A percentile compares a stretch with the other conserved stretches of the same genome.
Conservation (phyloP, 2,888 invertebrate genomes). For the Leptarthrus brevirostris region DNA sequence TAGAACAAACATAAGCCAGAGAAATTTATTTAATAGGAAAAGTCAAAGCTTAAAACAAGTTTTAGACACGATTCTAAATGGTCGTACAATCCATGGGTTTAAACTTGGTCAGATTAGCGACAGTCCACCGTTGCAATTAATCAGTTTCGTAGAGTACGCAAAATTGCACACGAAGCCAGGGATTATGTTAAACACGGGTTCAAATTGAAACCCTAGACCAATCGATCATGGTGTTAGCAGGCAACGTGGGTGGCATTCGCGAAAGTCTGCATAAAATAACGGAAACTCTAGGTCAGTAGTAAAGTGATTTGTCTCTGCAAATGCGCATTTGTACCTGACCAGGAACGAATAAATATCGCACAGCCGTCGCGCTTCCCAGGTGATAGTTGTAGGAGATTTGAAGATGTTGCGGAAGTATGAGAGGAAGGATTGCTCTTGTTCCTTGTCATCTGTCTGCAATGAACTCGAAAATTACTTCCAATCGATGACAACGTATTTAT, state of each 20-base stretch:
- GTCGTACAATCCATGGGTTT: slow-evolving; percentile 7
- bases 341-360: not conserved
- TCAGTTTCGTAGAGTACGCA: slow-evolving; percentile 26
- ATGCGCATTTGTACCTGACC: slow-evolving; percentile 23
- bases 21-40: not conserved
- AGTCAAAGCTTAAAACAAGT: not conserved
- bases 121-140: slow-evolving; percentile 38
- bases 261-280: slow-evolving; percentile 37
- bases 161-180: slow-evolving; percentile 31
- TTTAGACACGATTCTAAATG: slow-evolving; percentile 9
- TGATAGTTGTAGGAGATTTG: not conserved
- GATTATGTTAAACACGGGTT: slow-evolving; percentile 45
- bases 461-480: slow-evolving; percentile 13
- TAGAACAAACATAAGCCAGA: not conserved
- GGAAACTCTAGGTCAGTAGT: slow-evolving; percentile 43
- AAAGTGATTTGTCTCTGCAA: slow-evolving; percentile 36
- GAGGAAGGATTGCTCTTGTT: too few relatives aligned
- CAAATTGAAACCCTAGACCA: slow-evolving; percentile 38
- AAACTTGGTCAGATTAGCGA: slow-evolving; percentile 12
- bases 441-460: not conserved
- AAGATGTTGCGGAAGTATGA: not conserved
- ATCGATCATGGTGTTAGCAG: slow-evolving; percentile 41
- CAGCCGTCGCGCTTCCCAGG: not conserved
- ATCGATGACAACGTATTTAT: slow-evolving; percentile 30
- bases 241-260: slow-evolving; percentile 35